Percentiles rank a stretch among this genome's conserved stretches.
Evolutionary conservation across 2,797 vertebrate species (phyloP).

Genomic region (Hafferia zeledoni): DNA sequence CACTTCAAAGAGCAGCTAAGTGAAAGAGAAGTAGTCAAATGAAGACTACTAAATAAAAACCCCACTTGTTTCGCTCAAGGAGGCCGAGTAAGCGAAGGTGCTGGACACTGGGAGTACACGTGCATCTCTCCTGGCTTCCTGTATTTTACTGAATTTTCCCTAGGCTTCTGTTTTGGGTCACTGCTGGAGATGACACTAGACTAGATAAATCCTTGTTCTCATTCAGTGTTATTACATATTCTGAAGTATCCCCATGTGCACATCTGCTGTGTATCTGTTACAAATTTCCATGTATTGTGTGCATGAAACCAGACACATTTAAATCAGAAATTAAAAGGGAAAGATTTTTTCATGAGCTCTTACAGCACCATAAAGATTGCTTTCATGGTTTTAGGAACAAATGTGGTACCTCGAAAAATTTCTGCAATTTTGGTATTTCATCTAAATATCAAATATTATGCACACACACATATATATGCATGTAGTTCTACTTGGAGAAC

Average conservation of each 20-base stretch:
- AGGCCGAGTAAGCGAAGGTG: neutral
- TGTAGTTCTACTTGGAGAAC: neutral
- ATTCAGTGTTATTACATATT: neutral
- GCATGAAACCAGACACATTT: neutral
- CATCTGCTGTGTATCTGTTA: neutral
- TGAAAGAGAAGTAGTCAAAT: neutral
- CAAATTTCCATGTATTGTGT: neutral
- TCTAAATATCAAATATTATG: neutral
- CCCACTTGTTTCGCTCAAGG: neutral
- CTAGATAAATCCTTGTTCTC: neutral
- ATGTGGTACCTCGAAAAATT: neutral
- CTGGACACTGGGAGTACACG: neutral
- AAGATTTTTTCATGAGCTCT: neutral
- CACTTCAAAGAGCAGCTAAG: neutral
- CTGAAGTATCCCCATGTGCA: neutral
- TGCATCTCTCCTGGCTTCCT: neutral
- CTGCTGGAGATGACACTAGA: neutral
- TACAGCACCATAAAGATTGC: neutral
- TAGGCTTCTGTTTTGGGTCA: neutral
- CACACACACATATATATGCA: neutral
- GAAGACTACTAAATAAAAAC: neutral
- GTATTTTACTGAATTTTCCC: neutral
- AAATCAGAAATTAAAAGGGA: neutral
- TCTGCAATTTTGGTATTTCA: neutral
- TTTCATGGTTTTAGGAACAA: neutral